phyloP scores from a whole-genome alignment of 2,888 invertebrate genomes.

The Ectemnius lituratus region DNA sequence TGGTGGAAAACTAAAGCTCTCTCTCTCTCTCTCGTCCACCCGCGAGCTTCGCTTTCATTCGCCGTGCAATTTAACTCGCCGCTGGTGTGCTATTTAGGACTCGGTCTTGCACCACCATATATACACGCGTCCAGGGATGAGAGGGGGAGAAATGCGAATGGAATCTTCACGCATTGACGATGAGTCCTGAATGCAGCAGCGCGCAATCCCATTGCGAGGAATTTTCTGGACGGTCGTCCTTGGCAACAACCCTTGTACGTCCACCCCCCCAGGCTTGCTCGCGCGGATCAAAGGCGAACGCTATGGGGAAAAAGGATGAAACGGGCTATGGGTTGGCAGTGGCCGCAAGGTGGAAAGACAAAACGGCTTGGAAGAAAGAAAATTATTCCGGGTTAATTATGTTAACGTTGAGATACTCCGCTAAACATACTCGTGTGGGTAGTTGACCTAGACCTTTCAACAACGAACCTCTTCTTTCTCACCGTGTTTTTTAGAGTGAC shows the following conservation, averaged over 20 bases:
- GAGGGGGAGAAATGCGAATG: constrained; percentile 18
- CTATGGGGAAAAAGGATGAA: constrained; percentile 18
- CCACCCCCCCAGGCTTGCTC: constrained; percentile 4
- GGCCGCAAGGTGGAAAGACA: too few species aligned
- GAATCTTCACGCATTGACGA: constrained; percentile 32
- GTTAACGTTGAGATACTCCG: constrained; percentile 33
- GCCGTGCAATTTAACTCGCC: constrained; percentile 22
- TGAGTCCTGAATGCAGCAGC: constrained; percentile 13
- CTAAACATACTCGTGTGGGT: constrained; percentile 5
- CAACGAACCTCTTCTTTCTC: constrained; percentile 26
- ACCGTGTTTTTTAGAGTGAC: too few species aligned
- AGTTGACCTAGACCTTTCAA: constrained; percentile 1
- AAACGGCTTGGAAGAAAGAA: constrained; percentile 30
- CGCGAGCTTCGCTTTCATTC: constrained; percentile 10
- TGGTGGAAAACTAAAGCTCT: constrained; percentile 3
- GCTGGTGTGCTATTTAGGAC: constrained; percentile 11
- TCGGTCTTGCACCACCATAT: too few species aligned
- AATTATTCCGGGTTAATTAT: constrained; percentile 54
- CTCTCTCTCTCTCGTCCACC: too few species aligned
- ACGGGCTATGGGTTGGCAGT: not conserved
- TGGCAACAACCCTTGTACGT: constrained; percentile 36
- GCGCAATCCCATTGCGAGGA: constrained; percentile 8
- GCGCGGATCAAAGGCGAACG: constrained; percentile 39
- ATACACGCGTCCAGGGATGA: not conserved
- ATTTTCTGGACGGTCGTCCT: constrained; percentile 32